Conservation (phyloP, 2,888 invertebrate genomes). For the Bhutanitis thaidina region DNA sequence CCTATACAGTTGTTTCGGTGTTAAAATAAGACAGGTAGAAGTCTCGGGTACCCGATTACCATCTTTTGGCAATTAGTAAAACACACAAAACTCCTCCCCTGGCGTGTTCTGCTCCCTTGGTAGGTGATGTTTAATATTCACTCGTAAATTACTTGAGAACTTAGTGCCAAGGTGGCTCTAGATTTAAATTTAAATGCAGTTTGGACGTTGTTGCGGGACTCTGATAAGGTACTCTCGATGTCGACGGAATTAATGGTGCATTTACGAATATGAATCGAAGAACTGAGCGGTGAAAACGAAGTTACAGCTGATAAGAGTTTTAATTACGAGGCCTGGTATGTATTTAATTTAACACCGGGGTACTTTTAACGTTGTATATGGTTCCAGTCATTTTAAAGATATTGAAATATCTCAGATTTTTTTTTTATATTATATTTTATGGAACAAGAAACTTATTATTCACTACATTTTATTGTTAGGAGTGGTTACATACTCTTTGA, state of each 20-base stretch:
- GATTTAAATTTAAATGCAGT: constrained; percentile 66
- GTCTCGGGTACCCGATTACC: constrained; percentile 75
- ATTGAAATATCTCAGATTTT: too few species aligned
- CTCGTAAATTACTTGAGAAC: constrained; percentile 77
- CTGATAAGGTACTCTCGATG: constrained; percentile 53
- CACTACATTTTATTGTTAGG: too few species aligned
- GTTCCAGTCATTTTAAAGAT: too few species aligned
- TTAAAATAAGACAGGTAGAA: constrained; percentile 42
- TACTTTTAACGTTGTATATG: too few species aligned
- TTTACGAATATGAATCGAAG: constrained; percentile 14
- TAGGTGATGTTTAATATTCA: constrained; percentile 78
- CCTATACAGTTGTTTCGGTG: constrained; percentile 25
- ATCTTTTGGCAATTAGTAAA: constrained; percentile 83
- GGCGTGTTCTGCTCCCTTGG: constrained; percentile 75
- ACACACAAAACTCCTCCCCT: constrained; percentile 82
- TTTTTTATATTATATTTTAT: too few species aligned
- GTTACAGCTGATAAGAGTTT: constrained; percentile 5
- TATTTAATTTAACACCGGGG: too few species aligned
- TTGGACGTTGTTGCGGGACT: constrained; percentile 42
- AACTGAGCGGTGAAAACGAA: constrained; percentile 7
- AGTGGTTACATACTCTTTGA: too few species aligned
- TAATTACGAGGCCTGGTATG: background rate
- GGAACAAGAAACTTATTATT: too few species aligned
- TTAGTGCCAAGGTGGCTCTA: constrained; percentile 67
- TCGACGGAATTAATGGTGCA: constrained; percentile 33